These are phyloP conservation scores for Fistularia commersonii DNA, from an alignment of 2,797 vertebrate genomes.

Conservation along the genomic window DNA sequence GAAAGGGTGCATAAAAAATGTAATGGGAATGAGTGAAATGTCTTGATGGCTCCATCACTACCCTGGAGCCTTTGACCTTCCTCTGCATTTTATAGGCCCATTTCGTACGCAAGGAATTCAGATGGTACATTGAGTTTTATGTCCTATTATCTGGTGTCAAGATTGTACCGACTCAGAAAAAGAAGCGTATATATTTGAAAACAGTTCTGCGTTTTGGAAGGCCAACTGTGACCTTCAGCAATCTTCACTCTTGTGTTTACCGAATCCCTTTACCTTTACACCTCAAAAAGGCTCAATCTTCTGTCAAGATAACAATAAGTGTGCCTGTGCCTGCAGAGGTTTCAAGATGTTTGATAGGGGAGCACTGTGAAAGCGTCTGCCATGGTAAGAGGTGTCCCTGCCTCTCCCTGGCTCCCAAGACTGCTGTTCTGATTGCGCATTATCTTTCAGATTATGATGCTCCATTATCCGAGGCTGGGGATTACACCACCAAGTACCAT, in stretches of 20 bases:
- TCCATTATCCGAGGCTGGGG: slow-evolving; percentile 89
- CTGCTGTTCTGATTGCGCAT: slow-evolving; percentile 66
- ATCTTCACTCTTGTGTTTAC: slow-evolving; percentile 27
- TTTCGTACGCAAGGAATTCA: no score
- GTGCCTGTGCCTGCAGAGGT: slow-evolving; percentile 42
- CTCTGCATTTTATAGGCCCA: no score
- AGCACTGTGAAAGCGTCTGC: slow-evolving; percentile 50
- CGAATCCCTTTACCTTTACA: slow-evolving; percentile 27
- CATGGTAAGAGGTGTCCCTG: slow-evolving; percentile 40
- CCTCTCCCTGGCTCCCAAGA: slow-evolving; percentile 42
- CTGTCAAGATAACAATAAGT: slow-evolving; percentile 59
- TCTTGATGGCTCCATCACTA: no score
- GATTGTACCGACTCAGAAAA: slow-evolving; percentile 42
- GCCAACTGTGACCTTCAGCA: slow-evolving; percentile 43
- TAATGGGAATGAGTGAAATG: slow-evolving; percentile 53
- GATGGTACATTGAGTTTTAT: no score
- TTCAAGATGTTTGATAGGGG: slow-evolving; percentile 62
- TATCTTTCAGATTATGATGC: slow-evolving; percentile 90
- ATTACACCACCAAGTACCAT: slow-evolving; percentile 88
- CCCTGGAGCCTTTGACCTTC: no score
- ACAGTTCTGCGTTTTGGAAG: not conserved
- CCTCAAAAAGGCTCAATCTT: slow-evolving; percentile 35
- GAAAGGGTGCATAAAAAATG: slow-evolving; percentile 36
- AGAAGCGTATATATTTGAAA: slow-evolving; percentile 28
- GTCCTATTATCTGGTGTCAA: slow-evolving; percentile 30